These are phyloP conservation scores for Pseudolycoriella hygida DNA, from an alignment of 2,888 invertebrate genomes.

Conservation along the genomic window DNA sequence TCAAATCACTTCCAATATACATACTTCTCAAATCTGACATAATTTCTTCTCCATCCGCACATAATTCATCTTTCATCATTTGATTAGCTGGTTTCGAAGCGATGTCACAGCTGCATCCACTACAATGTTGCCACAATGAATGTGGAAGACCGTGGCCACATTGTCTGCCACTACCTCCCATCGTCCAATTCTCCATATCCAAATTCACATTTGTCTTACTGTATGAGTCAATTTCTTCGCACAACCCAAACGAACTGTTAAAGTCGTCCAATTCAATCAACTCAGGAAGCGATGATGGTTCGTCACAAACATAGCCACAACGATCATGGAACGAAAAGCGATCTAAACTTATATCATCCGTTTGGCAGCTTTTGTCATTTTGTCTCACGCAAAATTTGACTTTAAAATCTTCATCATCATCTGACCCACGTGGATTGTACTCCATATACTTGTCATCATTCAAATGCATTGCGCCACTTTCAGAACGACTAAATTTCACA, in stretches of 20 bases:
- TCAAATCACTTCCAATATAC: slow-evolving; percentile 18
- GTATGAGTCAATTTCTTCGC: not conserved
- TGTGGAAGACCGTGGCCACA: slow-evolving; percentile 16
- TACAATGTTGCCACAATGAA: slow-evolving; percentile 22
- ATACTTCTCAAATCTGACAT: slow-evolving; percentile 22
- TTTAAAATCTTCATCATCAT: slow-evolving; percentile 29
- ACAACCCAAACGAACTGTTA: not conserved
- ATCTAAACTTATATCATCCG: slow-evolving; percentile 21
- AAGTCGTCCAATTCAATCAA: not conserved
- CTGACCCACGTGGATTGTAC: slow-evolving; percentile 13
- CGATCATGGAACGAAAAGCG: slow-evolving; percentile 5
- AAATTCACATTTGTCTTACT: not conserved
- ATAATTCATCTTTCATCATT: slow-evolving; percentile 19
- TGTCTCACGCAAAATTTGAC: slow-evolving; percentile 51
- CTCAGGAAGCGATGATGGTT: too few relatives aligned
- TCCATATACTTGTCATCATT: slow-evolving; percentile 29
- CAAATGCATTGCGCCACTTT: slow-evolving; percentile 41
- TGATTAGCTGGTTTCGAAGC: slow-evolving; percentile 21
- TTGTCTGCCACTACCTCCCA: slow-evolving; percentile 18
- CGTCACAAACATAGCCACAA: too few relatives aligned
- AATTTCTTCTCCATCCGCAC: slow-evolving; percentile 21
- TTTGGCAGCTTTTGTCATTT: slow-evolving; percentile 40
- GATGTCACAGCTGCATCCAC: slow-evolving; percentile 18
- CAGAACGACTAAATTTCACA: slow-evolving; percentile 46
- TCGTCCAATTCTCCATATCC: slow-evolving; percentile 15